These are phyloP conservation scores for Eupeodes luniger DNA, from an alignment of 2,888 invertebrate genomes.

Conservation along the genomic window DNA sequence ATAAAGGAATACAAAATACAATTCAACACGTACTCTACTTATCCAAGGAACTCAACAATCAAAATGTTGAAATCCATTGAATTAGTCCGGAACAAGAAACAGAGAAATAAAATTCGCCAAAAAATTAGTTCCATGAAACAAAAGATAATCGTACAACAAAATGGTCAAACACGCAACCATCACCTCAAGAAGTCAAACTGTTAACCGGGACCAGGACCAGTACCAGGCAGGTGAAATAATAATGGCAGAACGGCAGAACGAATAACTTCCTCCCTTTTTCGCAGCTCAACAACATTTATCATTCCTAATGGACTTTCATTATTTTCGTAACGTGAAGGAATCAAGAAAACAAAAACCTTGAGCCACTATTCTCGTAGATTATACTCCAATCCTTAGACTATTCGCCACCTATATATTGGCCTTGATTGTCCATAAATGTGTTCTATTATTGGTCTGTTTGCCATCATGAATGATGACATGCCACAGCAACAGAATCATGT, in stretches of 20 bases:
- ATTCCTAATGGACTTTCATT: slow-evolving; percentile 74
- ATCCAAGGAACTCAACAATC: neutral
- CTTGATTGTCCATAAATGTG: slow-evolving; percentile 10
- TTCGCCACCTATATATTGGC: neutral
- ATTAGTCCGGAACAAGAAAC: slow-evolving; percentile 44
- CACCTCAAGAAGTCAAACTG: slow-evolving; percentile 51
- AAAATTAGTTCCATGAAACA: slow-evolving; percentile 56
- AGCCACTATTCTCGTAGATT: slow-evolving; percentile 36
- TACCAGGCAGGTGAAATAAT: slow-evolving; percentile 56
- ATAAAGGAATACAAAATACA: neutral
- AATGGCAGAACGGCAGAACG: slow-evolving; percentile 46
- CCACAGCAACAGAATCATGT: slow-evolving; percentile 70
- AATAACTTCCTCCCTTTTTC: slow-evolving; percentile 49
- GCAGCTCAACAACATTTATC: slow-evolving; percentile 69
- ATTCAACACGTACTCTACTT: slow-evolving; percentile 20
- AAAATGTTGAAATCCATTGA: slow-evolving; percentile 50
- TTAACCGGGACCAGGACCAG: slow-evolving; percentile 46
- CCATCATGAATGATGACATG: slow-evolving; percentile 72
- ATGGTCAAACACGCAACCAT: slow-evolving; percentile 46
- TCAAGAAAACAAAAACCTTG: slow-evolving; percentile 57
- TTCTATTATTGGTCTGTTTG: slow-evolving; percentile 19
- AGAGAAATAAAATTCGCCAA: slow-evolving; percentile 59
- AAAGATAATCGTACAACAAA: slow-evolving; percentile 33
- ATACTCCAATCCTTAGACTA: neutral
- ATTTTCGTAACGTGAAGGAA: slow-evolving; percentile 45